phyloP scores from a whole-genome alignment of 2,113 vertebrate genomes.

The Paraplagusia blochii region DNA sequence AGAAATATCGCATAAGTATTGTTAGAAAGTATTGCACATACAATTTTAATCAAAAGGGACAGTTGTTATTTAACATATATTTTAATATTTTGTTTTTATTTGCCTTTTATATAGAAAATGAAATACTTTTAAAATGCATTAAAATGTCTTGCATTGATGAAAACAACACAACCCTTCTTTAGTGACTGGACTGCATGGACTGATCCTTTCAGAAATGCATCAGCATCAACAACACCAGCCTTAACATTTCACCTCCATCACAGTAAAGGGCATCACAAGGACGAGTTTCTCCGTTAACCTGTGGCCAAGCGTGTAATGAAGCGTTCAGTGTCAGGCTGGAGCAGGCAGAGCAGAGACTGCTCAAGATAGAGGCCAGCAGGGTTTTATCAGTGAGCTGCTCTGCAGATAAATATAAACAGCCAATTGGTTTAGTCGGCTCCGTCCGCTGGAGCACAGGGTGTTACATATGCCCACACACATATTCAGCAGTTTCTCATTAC shows the following conservation, averaged over 20 bases:
- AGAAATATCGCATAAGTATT: too few species aligned
- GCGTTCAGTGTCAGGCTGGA: conserved; percentile 22
- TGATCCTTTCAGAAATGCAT: not conserved
- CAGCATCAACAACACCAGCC: conserved; percentile 18
- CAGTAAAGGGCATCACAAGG: conserved; percentile 27
- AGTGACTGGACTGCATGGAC: too few species aligned
- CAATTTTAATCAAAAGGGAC: too few species aligned
- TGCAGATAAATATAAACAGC: conserved; percentile 56
- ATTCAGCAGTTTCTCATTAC: conserved; percentile 52
- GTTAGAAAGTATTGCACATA: too few species aligned
- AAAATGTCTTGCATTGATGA: too few species aligned
- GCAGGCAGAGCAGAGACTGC: conserved; percentile 3
- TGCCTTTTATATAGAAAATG: too few species aligned
- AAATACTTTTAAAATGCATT: too few species aligned
- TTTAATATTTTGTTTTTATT: too few species aligned
- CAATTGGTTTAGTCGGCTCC: conserved; percentile 42
- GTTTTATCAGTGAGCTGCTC: conserved; percentile 38
- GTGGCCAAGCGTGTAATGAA: conserved; percentile 16
- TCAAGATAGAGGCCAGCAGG: conserved; percentile 26
- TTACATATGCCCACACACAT: conserved; percentile 40
- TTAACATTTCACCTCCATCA: conserved; percentile 19
- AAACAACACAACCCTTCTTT: too few species aligned
- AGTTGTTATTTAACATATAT: too few species aligned
- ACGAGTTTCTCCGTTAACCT: conserved; percentile 42
- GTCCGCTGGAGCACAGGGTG: conserved; percentile 33